These are phyloP conservation scores for Agrotis puta DNA, from an alignment of 2,888 invertebrate genomes.

Conservation along the genomic window DNA sequence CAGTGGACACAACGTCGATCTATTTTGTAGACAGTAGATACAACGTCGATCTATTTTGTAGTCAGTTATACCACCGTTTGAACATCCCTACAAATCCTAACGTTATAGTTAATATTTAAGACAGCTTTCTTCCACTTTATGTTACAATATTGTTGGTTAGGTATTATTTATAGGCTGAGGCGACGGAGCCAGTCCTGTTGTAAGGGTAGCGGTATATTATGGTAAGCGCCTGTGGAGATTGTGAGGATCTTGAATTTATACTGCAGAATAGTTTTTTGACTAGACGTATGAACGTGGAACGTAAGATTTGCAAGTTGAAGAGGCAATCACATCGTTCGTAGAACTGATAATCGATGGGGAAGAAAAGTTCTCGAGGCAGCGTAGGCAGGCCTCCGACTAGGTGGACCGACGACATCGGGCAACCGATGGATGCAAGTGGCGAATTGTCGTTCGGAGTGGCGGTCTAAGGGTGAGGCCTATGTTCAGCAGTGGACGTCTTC, in stretches of 20 bases:
- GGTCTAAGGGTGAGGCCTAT: too few species aligned
- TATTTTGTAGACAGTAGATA: too few species aligned
- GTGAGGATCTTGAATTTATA: constrained; percentile 6
- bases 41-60: too few species aligned
- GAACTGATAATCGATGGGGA: too few species aligned
- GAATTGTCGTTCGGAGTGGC: too few species aligned
- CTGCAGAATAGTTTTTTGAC: not conserved
- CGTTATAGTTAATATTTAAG: constrained; percentile 62
- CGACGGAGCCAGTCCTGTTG: constrained; percentile 42
- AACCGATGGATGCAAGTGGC: too few species aligned
- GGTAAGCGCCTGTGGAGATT: constrained; percentile 24
- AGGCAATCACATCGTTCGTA: too few species aligned
- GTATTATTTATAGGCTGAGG: constrained; percentile 61
- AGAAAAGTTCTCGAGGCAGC: too few species aligned
- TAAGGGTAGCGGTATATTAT: constrained; percentile 43
- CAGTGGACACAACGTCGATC: not conserved
- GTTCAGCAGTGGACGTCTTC: too few species aligned
- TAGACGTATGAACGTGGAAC: not conserved
- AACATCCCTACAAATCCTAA: constrained; percentile 38
- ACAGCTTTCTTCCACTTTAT: constrained; percentile 60
- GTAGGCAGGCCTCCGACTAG: too few species aligned
- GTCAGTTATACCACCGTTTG: not conserved
- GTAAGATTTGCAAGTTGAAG: too few species aligned
- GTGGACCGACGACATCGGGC: too few species aligned
- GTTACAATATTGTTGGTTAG: constrained; percentile 58